These are phyloP conservation scores for Regulus satrapa DNA, from an alignment of 2,113 vertebrate species.

Conservation along the genomic window DNA sequence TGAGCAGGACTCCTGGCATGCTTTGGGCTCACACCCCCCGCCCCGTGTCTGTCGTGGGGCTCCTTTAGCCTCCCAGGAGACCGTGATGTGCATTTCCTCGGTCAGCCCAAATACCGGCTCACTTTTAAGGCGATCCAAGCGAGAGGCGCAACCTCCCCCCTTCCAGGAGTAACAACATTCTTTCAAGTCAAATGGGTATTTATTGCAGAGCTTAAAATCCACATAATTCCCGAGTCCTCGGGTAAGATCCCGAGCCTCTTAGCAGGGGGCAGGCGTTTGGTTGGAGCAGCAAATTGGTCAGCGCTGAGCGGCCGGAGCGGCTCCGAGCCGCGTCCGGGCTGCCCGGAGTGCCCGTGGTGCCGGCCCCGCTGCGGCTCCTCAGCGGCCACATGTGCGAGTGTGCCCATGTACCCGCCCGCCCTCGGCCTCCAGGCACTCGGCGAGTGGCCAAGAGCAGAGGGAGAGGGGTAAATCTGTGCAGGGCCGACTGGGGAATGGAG, in stretches of 20 bases:
- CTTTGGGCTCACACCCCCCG: not conserved
- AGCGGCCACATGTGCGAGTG: too few relatives aligned
- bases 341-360: not conserved
- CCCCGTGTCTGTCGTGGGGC: not conserved
- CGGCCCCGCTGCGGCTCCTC: not conserved
- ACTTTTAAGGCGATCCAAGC: not conserved
- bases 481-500: not conserved
- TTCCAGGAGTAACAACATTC: not conserved
- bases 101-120: not conserved
- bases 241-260: not conserved
- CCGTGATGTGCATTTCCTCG: not conserved
- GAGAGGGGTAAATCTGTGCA: not conserved
- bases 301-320: not conserved
- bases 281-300: not conserved
- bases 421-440: not conserved
- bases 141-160: not conserved
- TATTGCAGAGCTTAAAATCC: slow-evolving; percentile 16
- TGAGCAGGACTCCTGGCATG: accelerated
- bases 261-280: not conserved
- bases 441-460: not conserved
- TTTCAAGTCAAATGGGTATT: slow-evolving; percentile 5
- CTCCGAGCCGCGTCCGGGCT: not conserved
- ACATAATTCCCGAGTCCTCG: not conserved
- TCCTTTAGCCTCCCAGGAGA: not conserved
- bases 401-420: not conserved